Evolutionary conservation across 1,140 invertebrate genomes (phyloP).

Genomic region (Microplitis demolitor): DNA sequence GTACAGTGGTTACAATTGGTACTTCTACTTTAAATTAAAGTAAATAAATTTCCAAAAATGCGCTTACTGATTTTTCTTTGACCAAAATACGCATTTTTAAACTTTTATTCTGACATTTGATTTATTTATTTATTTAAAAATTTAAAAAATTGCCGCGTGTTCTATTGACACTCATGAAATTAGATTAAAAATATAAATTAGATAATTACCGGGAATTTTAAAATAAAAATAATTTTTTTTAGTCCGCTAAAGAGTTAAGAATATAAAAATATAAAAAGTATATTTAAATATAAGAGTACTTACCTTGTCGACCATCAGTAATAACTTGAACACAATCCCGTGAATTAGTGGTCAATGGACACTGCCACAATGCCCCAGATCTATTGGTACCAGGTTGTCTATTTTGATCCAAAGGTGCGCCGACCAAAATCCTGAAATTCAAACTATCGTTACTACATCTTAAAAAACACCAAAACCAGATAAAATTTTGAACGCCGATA

Average conservation of each 20-base stretch:
- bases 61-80: no score
- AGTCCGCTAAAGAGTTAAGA: not conserved
- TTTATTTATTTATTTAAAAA: no score
- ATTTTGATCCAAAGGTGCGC: constrained; percentile 87
- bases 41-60: no score
- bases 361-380: constrained; percentile 88
- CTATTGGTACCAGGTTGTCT: constrained; percentile 79
- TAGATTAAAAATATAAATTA: no score
- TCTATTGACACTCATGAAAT: no score
- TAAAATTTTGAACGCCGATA: not conserved
- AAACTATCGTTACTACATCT: constrained; percentile 21
- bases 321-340: constrained; percentile 82
- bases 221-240: not conserved
- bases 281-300: constrained; percentile 53
- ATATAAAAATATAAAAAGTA: not conserved
- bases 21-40: no score
- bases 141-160: no score
- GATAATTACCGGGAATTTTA: no score
- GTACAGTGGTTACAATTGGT: no score
- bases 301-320: constrained; percentile 84
- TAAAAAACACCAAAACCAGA: not conserved
- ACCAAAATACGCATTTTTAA: no score
- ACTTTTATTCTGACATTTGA: no score
- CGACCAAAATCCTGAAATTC: constrained; percentile 83
- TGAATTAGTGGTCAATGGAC: constrained; percentile 71